These are phyloP conservation scores for Paracyprichromis sp. DNA, from an alignment of 2,113 vertebrate genomes.

Conservation along the genomic window DNA sequence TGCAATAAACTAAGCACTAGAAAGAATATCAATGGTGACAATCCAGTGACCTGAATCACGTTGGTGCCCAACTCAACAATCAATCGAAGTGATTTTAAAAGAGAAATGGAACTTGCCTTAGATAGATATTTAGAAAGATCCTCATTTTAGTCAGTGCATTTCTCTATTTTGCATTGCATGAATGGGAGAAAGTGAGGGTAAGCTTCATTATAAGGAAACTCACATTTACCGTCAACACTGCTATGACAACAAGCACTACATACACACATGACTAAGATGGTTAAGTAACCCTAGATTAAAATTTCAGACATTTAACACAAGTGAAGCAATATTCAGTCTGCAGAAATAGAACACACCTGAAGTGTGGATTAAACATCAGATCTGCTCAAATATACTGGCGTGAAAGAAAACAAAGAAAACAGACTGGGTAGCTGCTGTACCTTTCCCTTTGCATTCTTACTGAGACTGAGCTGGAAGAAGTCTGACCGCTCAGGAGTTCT, in stretches of 20 bases:
- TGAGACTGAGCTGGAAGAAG: neutral
- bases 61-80: neutral
- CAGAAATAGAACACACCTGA: neutral
- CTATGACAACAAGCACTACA: neutral
- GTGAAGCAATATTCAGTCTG: neutral
- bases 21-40: neutral
- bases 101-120: neutral
- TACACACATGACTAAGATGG: neutral
- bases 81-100: neutral
- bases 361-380: neutral
- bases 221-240: neutral
- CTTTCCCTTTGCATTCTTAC: neutral
- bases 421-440: neutral
- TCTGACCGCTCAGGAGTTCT: neutral
- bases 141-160: neutral
- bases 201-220: neutral
- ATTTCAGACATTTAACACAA: conserved; percentile 3
- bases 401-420: neutral
- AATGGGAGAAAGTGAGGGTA: neutral
- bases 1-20: neutral
- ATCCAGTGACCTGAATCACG: neutral
- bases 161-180: neutral
- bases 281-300: neutral
- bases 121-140: neutral
- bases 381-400: neutral